Evolutionary conservation across 2,113 vertebrate species (phyloP).

Genomic region (Oostethus manadensis): DNA sequence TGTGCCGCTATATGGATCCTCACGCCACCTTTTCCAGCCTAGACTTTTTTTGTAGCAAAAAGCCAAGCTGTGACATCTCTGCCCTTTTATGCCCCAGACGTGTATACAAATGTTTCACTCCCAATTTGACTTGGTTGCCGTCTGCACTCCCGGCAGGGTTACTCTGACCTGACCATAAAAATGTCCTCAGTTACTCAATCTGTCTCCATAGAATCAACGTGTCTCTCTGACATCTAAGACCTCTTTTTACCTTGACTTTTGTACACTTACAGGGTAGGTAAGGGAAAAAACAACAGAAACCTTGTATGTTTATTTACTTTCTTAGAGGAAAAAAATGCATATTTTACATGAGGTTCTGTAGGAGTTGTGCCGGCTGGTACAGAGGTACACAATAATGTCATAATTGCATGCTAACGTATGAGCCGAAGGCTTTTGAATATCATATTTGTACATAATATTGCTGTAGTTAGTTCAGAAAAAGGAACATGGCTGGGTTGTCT

Average conservation of each 20-base stretch:
- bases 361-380: too few species aligned
- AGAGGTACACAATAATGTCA: too few species aligned
- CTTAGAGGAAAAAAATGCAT: too few species aligned
- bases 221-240: conserved; percentile 19
- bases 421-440: too few species aligned
- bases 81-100: conserved; percentile 14
- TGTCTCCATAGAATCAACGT: conserved; percentile 14
- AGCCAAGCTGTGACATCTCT: conserved; percentile 12
- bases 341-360: too few species aligned
- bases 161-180: conserved; percentile 33
- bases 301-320: not conserved
- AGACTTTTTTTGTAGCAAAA: conserved; percentile 17
- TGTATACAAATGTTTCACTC: conserved; percentile 38
- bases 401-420: too few species aligned
- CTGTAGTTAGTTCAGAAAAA: too few species aligned
- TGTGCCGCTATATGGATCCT: conserved; percentile 38
- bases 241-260: conserved; percentile 1
- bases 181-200: conserved; percentile 8
- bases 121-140: conserved; percentile 16
- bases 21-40: conserved; percentile 32
- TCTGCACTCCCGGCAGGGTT: conserved; percentile 10
- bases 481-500: too few species aligned
- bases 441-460: too few species aligned
- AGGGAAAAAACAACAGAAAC: conserved; percentile 2
- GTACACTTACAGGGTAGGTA: not conserved